A percentile compares a stretch with the other conserved stretches of the same genome.
Conservation (phyloP, 2,113 vertebrate species). For the Holacanthus passer region DNA sequence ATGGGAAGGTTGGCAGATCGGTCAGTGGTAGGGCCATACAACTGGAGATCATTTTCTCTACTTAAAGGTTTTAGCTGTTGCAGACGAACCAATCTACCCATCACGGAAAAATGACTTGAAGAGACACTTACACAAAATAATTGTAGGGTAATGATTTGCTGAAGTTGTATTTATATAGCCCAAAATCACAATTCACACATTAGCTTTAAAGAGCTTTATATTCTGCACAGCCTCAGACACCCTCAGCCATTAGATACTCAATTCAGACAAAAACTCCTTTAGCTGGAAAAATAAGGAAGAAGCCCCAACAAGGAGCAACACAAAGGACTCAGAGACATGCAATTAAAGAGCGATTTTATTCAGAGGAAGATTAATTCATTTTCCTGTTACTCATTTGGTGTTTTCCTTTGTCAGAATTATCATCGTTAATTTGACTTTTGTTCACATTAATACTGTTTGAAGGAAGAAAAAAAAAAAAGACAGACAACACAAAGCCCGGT, state of each 20-base stretch:
- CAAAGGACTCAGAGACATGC: background rate
- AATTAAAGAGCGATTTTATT: background rate
- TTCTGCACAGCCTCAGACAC: background rate
- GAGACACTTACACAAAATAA: background rate
- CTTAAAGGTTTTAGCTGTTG: background rate
- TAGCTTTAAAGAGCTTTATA: background rate
- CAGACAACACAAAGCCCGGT: background rate
- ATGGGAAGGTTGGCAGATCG: background rate
- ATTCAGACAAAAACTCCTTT: background rate
- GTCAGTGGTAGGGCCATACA: constrained; percentile 14
- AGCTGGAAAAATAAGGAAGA: background rate
- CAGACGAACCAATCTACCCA: background rate
- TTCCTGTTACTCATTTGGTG: background rate
- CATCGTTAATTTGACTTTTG: background rate
- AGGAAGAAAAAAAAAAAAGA: background rate
- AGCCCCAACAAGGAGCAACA: background rate
- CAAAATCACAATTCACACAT: background rate
- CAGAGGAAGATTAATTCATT: background rate
- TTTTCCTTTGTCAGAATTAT: background rate
- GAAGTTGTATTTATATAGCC: background rate
- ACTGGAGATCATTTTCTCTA: background rate
- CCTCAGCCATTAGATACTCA: background rate
- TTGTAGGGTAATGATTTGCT: background rate
- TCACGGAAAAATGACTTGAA: background rate
- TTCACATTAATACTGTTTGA: background rate